Percentiles rank a stretch among this genome's conserved stretches.
These are phyloP conservation scores for Sesia bembeciformis DNA, from an alignment of 2,888 invertebrate genomes.

Conservation along the genomic window DNA sequence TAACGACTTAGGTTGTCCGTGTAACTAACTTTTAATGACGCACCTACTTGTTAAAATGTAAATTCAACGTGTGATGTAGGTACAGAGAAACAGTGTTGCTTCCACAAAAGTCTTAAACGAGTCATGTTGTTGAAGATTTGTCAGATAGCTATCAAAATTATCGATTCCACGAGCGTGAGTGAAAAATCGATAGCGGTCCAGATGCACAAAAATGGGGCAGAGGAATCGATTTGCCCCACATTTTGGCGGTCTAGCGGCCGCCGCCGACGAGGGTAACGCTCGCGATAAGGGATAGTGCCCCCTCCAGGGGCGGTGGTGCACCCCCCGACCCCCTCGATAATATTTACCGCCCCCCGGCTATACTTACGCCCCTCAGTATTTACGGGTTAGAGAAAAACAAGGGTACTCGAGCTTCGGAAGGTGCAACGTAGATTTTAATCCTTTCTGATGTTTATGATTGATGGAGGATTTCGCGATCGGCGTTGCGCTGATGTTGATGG, in stretches of 20 bases:
- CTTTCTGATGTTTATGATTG: slow-evolving; percentile 75
- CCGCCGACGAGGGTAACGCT: slow-evolving; percentile 69
- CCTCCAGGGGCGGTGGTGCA: slow-evolving; percentile 46
- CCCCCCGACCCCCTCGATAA: slow-evolving; percentile 57
- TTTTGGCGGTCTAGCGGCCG: slow-evolving; percentile 68
- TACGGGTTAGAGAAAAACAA: slow-evolving; percentile 75
- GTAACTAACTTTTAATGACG: too few species aligned
- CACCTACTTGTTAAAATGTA: too few species aligned
- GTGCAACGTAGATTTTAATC: slow-evolving; percentile 75
- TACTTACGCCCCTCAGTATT: slow-evolving; percentile 75
- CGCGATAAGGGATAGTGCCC: slow-evolving; percentile 75
- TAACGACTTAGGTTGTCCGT: background rate
- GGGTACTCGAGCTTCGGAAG: slow-evolving; percentile 73
- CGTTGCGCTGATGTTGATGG: slow-evolving; percentile 64
- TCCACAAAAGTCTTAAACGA: too few species aligned
- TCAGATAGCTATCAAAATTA: slow-evolving; percentile 7
- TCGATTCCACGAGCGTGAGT: slow-evolving; percentile 21
- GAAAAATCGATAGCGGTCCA: slow-evolving; percentile 69
- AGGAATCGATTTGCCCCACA: slow-evolving; percentile 72
- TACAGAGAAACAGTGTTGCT: too few species aligned
- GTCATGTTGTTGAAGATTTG: background rate
- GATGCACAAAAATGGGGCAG: slow-evolving; percentile 73
- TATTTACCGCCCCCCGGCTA: slow-evolving; percentile 74
- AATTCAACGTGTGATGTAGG: too few species aligned
- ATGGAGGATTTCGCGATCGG: slow-evolving; percentile 70